phyloP scores from a whole-genome alignment of 2,797 vertebrate genomes.

The Falco berigora region DNA sequence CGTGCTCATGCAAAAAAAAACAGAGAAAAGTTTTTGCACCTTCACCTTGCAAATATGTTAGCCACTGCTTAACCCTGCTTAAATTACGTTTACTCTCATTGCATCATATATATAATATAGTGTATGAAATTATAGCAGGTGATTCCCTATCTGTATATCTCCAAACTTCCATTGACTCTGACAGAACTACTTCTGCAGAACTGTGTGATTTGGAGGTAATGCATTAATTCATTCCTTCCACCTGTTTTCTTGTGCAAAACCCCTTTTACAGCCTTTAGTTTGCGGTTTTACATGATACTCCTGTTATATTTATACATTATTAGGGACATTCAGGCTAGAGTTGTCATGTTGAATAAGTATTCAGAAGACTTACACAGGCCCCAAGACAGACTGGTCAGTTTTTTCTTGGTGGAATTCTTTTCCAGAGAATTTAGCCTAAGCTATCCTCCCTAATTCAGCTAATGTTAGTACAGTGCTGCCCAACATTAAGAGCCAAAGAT shows the following conservation, averaged over 20 bases:
- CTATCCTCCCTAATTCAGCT: not conserved
- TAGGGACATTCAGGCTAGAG: not conserved
- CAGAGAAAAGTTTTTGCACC: not conserved
- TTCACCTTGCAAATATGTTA: not conserved
- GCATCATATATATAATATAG: not conserved
- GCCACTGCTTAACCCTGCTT: not conserved
- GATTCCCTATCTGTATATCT: not conserved
- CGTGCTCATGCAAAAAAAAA: not conserved
- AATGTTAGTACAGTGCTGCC: not conserved
- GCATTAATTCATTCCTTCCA: not conserved
- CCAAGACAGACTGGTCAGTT: not conserved
- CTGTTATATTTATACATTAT: not conserved
- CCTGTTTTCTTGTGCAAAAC: not conserved
- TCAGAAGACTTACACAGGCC: not conserved
- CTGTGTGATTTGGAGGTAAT: not conserved
- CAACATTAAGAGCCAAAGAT: not conserved
- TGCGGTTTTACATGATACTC: not conserved
- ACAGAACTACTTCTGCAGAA: not conserved
- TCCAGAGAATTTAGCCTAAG: not conserved
- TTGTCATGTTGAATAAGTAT: not conserved
- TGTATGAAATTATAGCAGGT: not conserved
- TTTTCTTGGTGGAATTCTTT: not conserved
- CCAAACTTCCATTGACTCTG: not conserved
- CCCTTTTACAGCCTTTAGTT: not conserved
- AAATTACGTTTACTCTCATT: not conserved